Evolutionary conservation across 2,113 vertebrate genomes (phyloP), one percentile per base, ranked within the genome.

Genomic region (Cyanistes caeruleus): DNA sequence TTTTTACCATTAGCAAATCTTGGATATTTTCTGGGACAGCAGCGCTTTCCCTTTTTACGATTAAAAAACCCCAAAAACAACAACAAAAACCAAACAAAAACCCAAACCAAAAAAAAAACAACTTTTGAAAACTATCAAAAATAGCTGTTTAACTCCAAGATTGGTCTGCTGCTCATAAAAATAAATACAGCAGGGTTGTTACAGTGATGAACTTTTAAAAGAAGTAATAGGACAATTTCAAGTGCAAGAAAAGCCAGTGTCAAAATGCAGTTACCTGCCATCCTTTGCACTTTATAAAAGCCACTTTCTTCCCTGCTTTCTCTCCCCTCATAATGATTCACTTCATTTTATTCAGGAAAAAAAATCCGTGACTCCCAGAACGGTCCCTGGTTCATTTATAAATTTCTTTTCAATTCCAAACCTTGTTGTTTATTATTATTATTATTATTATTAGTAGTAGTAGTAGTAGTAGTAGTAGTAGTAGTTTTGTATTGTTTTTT

Each of bases 1-100:
- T 96, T 97, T 96, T 98, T 92, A 87, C 92, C 86, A 90, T 94
- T 95, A 91, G 85, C 68, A 73, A 95, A 95, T 85, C 75, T 95
- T 48, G 87, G 94, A 91, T 94, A 62, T 83, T 94, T 97, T 95
- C 56, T 69, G 73, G 46, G 6, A 88, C 84, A 89, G 90, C 60
- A 73, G n/a, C 65, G 76, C 85, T 93, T 93, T 85, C 73, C 67
- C 21, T 59, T 78, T 90, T 75, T 77, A 49, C 14, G 27, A 28
- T 73, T 41, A 5, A 33, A 56, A 69, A 56, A 55, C 3, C 14
- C 43, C 43, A 14, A 16, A 18, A 23, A 10, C 46, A 21, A 9
- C 46, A 21, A 22, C 39, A 39, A 28, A 28, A 15, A 59, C 5
- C 10, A 7, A 46, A 51, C 24, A 15, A 21, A 21, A 72, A 62